phyloP scores from a whole-genome alignment of 2,888 invertebrate species.

The Caenorhabditis drosophilae region DNA sequence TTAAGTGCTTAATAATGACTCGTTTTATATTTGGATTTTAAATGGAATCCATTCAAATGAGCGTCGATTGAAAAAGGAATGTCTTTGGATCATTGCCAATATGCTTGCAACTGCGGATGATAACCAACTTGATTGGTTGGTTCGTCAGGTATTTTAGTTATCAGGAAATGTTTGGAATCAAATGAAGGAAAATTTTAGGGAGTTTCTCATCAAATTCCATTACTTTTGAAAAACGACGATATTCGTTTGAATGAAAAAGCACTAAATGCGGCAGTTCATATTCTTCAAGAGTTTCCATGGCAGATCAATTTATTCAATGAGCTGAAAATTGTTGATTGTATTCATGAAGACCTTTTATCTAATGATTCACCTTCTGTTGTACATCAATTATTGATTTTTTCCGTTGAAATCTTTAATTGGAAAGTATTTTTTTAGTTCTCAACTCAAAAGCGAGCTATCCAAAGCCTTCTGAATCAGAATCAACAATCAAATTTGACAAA shows the following conservation, averaged over 20 bases:
- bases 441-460: too few species aligned
- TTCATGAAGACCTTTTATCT: background rate
- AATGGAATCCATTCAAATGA: conserved; percentile 22
- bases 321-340: background rate
- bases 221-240: conserved; percentile 12
- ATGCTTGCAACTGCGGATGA: conserved; percentile 26
- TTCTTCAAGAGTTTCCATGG: conserved; percentile 27
- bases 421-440: too few species aligned
- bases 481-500: too few species aligned
- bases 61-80: conserved; percentile 25
- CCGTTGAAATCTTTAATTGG: too few species aligned
- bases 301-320: conserved; percentile 4
- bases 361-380: background rate
- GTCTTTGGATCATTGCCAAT: conserved; percentile 36
- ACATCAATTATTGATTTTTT: too few species aligned
- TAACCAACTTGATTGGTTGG: conserved; percentile 8
- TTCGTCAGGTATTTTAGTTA: conserved; percentile 2
- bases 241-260: conserved; percentile 33
- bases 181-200: conserved; percentile 6
- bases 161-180: background rate
- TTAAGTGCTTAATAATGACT: conserved; percentile 17
- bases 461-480: too few species aligned
- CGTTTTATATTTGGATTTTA: conserved; percentile 22
- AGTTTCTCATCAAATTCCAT: conserved; percentile 16
- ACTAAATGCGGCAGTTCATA: conserved; percentile 10